Base-by-base conservation (phyloP, 2,113 vertebrate genomes). In the Tachysurus vachellii region DNA sequence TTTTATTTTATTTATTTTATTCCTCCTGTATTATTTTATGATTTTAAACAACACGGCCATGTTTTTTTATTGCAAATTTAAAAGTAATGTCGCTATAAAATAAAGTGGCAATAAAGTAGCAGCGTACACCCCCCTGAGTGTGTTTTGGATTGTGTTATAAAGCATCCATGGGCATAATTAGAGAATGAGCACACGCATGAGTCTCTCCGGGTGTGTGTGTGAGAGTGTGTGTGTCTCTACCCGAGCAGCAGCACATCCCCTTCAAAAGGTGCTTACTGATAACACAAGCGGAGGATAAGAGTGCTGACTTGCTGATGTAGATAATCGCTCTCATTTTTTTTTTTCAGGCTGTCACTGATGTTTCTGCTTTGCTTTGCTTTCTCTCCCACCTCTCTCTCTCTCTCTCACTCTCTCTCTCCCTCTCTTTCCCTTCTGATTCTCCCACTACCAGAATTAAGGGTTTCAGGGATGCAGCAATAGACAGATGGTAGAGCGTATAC, bases 241-340 rank as follows among this genome's bases (percentile, higher is more conserved):
- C 64, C 62, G 56, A 57, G 36, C 54, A 14, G 56, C 54, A 89
- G 85, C 44, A 84, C 75, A 80, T 84, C 59, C 59, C n/a, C 83
- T 84, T 86, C 64, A 79, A 85, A 85, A 86, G 90, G 76, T 88
- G 81, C 79, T 87, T 81, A 85, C 89, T 81, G 85, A 88, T 88
- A 85, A 89, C 83, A 85, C 82, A 87, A 70, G 76, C 76, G 76
- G 26, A 85, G 79, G 77, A 88, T 70, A 73, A 84, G 68, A 85
- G 17, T 89, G 86, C 89, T 89, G 89, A 89, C 89, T 89, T 82
- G 50, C 77, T 86, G 86, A 89, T 88, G 80, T 85, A 85, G 83
- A 89, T 86, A 89, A 89, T 88, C 89, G 76, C 83, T 88, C 86
- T 82, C 83, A 66, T 86, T 86, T 87, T 87, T 87, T 87, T 83